Evolutionary conservation across 2,888 invertebrate genomes (phyloP), one percentile per base, ranked within the genome.

Genomic region (Candidula unifasciata): DNA sequence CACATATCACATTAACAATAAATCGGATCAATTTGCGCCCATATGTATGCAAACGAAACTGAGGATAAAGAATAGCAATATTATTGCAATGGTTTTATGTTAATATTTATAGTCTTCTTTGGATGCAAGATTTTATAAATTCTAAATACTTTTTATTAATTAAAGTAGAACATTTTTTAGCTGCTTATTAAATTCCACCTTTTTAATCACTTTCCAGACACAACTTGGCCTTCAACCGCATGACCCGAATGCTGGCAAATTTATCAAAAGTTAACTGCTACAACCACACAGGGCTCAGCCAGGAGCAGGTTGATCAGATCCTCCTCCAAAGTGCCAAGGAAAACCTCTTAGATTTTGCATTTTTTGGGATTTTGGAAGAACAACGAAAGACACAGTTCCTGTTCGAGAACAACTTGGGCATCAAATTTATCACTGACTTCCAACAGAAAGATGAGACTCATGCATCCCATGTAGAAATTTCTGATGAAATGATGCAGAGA

Each of bases 171-270:
- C 10, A 27, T 68, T 30, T 68, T 3, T 68, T 27, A 1, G 8
- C 8, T 30, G 21, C 24, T 21, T 5, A 60, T 60, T 21, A 60
- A 60, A 21, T 60, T 16, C 21, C n/a, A 24, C n/a, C n/a, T 21
- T 60, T 13, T 24, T 54, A 13, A 54, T 35, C 69, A 35, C 13
- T 69, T 69, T 71, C 0, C 54, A 83, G 77, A 64, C 96, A 96
- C 94, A 99, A 99, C 95, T 95, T 99, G 92, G 99, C 99, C 33
- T 96, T 96, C 92, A 99, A 99, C 94, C 92, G 99, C 86, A 99
- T 99, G 95, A 99, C 99, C 3, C 95, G 99, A 89, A 99, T 99
- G 99, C 94, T 99, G 91, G 97, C 99, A 27, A 98, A 99, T 95
- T 95, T 99, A 88, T 97, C 97, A 84, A 95, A 98, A 80, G 96